Evolutionary conservation across 1,140 invertebrate genomes (phyloP), one percentile per base, ranked within the genome.

Genomic region (Tachypleus tridentatus): DNA sequence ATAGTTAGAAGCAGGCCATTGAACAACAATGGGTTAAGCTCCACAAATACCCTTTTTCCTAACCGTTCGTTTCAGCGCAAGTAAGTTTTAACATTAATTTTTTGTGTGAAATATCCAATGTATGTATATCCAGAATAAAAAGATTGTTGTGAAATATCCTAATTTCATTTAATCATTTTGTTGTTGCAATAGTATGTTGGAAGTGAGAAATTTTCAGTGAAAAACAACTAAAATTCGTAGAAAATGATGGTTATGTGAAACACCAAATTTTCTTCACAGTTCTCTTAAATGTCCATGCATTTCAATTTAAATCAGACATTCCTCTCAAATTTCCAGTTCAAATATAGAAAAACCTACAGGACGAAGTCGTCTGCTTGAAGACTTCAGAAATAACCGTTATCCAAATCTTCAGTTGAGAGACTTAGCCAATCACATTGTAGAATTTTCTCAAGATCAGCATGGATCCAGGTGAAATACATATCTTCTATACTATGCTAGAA

Each of bases 381-480:
- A 98, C 78, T 98, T 89, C 81, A 72, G 86, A 48, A 87, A 86
- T 74, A 86, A 85, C 71, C 76, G 85, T 68, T 95, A 91, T 78
- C 93, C 94, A 47, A 96, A 95, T 81, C 83, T 99, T 60, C 89
- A 93, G 73, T 81, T 98, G 57, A 85, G 90, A 68, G 94, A 98
- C 79, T 80, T 98, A 59, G 84, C 86, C 64, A 90, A 92, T 77
- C 93, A 97, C 77, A 94, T 98, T 73, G 92, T 97, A 7, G 94
- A 98, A 77, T 99, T 99, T 79, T 97, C 95, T 64, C 96, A 99
- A 80, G 97, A 99, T 80, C 97, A 99, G 77, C 97, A 99, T 78
- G 97, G 97, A 7, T 99, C 96, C 7, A 29, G 29, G 29, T 29
- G 29, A 29, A 29, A 29, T 29, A 29, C 29, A 29, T 29, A 29